Percentiles rank a stretch among this genome's conserved stretches.
Evolutionary conservation across 2,113 vertebrate species (phyloP).

Genomic region (Rhinichthys klamathensis): DNA sequence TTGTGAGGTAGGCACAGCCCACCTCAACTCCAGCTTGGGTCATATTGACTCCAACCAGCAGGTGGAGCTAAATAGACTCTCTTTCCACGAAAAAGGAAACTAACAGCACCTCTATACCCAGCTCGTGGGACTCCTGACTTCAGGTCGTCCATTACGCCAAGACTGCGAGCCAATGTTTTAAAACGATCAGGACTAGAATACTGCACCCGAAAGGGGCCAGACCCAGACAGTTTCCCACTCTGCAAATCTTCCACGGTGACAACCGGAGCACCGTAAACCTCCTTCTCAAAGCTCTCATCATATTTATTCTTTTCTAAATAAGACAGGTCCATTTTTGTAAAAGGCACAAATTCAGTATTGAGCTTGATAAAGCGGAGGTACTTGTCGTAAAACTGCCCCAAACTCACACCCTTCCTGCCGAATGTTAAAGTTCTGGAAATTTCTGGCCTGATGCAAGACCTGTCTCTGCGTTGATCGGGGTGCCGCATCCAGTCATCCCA

Average conservation of each 20-base stretch:
- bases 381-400: constrained; percentile 97
- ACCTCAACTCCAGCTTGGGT: constrained; percentile 87
- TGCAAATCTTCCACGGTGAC: constrained; percentile 82
- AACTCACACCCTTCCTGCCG: constrained; percentile 91
- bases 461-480: constrained; percentile 84
- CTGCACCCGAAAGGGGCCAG: constrained; percentile 82
- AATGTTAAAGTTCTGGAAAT: constrained; percentile 93
- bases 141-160: constrained; percentile 94
- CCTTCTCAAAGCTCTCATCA: constrained; percentile 75
- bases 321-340: constrained; percentile 84
- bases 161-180: constrained; percentile 85
- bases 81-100: constrained; percentile 83
- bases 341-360: constrained; percentile 92
- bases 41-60: constrained; percentile 86
- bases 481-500: constrained; percentile 98
- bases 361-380: constrained; percentile 94
- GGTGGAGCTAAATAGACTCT: constrained; percentile 89
- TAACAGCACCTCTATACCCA: constrained; percentile 90
- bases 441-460: constrained; percentile 89
- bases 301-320: constrained; percentile 83
- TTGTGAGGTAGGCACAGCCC: neutral
- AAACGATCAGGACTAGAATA: constrained; percentile 87
- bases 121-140: constrained; percentile 93
- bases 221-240: constrained; percentile 65
- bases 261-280: constrained; percentile 77